These are phyloP conservation scores for Eclectus roratus DNA, from an alignment of 2,113 vertebrate species.

Conservation along the genomic window DNA sequence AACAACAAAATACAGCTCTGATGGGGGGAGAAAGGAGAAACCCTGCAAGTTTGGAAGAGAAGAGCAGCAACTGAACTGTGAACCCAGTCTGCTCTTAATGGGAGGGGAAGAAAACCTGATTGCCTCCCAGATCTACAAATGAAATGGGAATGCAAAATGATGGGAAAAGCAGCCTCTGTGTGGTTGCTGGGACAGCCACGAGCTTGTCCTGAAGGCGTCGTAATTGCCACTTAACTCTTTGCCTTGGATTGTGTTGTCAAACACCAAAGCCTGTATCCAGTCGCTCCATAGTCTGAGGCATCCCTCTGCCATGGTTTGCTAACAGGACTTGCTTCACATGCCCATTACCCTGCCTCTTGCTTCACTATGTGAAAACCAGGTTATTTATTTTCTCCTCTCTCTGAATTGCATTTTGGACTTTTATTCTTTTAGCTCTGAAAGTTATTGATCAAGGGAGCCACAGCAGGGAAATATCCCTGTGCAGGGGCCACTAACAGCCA, in stretches of 20 bases:
- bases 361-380: background rate
- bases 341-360: background rate
- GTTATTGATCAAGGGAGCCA: background rate
- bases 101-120: background rate
- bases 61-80: background rate
- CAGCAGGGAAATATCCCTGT: background rate
- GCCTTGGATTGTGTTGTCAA: background rate
- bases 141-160: background rate
- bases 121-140: background rate
- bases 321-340: background rate
- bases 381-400: background rate
- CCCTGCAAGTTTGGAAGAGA: background rate
- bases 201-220: background rate
- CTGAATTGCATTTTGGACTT: background rate
- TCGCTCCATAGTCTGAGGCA: rapidly evolving
- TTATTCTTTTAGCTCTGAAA: background rate
- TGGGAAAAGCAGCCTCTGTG: background rate
- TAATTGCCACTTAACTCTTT: background rate
- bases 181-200: background rate
- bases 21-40: background rate
- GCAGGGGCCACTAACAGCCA: background rate
- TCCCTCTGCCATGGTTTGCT: background rate
- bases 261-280: background rate
- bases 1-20: background rate
- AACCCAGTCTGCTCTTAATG: background rate